A percentile compares a stretch with the other conserved stretches of the same genome.
These are phyloP conservation scores for Eriosoma lanigerum DNA, from an alignment of 1,140 invertebrate genomes.

Conservation along the genomic window DNA sequence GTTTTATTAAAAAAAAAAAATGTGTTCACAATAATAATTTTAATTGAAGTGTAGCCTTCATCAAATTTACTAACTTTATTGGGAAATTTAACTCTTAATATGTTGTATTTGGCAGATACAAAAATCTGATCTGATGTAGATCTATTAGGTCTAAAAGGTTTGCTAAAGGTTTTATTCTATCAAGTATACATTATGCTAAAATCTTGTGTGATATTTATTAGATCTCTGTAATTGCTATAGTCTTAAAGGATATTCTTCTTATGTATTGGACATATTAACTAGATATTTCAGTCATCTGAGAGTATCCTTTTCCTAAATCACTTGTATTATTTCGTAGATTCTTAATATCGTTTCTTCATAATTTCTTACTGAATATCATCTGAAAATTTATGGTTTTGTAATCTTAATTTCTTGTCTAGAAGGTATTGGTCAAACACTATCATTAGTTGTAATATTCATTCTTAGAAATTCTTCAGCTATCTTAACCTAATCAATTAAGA, in stretches of 20 bases:
- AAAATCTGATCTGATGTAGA: conserved; percentile 1
- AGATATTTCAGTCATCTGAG: too few relatives aligned
- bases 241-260: not conserved
- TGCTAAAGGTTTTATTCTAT: not conserved
- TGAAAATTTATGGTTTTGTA: not conserved
- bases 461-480: conserved; percentile 1
- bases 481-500: conserved; percentile 15
- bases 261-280: not conserved
- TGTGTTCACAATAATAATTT: too few relatives aligned
- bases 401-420: not conserved
- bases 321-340: too few relatives aligned
- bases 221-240: too few relatives aligned
- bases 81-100: not conserved
- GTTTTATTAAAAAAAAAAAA: too few relatives aligned
- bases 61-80: conserved; percentile 1
- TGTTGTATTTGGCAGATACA: not conserved
- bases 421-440: not conserved
- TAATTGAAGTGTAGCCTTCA: not conserved
- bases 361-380: too few relatives aligned
- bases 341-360: too few relatives aligned
- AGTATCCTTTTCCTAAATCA: too few relatives aligned
- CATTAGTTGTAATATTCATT: conserved; percentile 10
- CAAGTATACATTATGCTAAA: conserved; percentile 6
- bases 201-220: not conserved
- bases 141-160: not conserved